Evolutionary conservation across 2,113 vertebrate genomes (phyloP).

Genomic region (Cacatua alba): DNA sequence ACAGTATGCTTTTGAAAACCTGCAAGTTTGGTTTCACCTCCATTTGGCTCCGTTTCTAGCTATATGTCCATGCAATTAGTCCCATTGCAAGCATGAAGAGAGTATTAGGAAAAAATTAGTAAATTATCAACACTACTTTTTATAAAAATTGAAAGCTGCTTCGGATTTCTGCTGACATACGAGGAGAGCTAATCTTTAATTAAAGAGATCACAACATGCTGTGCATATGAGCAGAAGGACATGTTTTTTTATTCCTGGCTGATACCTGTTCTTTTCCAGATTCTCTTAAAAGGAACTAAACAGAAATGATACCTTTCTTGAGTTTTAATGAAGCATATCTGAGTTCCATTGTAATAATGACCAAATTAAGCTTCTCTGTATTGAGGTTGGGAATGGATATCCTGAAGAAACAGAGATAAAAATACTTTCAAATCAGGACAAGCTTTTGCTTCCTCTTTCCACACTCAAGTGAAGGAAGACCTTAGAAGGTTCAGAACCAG

Average conservation of each 20-base stretch:
- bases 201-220: not conserved
- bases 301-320: not conserved
- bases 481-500: not conserved
- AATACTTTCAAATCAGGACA: not conserved
- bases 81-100: not conserved
- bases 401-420: not conserved
- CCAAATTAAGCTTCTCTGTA: not conserved
- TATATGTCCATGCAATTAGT: not conserved
- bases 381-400: not conserved
- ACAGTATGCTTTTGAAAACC: not conserved
- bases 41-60: not conserved
- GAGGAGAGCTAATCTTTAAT: not conserved
- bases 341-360: not conserved
- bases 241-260: not conserved
- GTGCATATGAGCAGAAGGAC: not conserved
- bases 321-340: not conserved
- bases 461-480: not conserved
- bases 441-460: not conserved
- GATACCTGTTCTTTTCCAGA: not conserved
- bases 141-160: not conserved
- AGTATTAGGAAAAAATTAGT: not conserved
- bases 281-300: not conserved
- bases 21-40: not conserved
- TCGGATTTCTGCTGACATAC: not conserved
- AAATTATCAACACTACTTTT: not conserved